Percentiles rank a stretch among this genome's conserved stretches.
Conservation (phyloP, 2,113 vertebrate genomes). For the Sciurus niger region DNA sequence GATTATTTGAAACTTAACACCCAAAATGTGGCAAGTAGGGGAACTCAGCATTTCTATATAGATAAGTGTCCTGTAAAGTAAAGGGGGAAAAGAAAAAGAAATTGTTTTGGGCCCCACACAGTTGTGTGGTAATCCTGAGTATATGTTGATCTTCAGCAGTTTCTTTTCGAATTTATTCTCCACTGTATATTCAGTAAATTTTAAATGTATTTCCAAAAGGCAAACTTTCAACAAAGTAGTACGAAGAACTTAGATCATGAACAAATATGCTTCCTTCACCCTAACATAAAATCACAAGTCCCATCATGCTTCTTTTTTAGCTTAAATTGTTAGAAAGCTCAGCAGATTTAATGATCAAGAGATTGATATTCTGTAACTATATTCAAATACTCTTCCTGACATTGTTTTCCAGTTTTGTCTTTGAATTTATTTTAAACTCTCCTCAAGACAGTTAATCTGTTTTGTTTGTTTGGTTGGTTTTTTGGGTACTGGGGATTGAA, state of each 20-base stretch:
- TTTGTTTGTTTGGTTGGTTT: too few species aligned
- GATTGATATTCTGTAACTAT: not conserved
- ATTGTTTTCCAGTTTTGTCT: not conserved
- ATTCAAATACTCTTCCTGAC: not conserved
- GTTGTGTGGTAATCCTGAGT: not conserved
- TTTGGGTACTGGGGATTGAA: too few species aligned
- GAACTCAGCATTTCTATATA: not conserved
- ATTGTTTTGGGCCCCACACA: fast-evolving
- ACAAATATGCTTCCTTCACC: too few species aligned
- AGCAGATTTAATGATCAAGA: not conserved
- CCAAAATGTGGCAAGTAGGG: not conserved
- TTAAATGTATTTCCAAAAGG: not conserved
- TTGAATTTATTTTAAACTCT: not conserved
- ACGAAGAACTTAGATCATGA: too few species aligned
- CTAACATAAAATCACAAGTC: too few species aligned
- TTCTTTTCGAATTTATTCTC: not conserved
- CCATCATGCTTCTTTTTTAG: not conserved
- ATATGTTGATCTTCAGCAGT: not conserved
- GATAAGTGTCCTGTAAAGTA: fast-evolving
- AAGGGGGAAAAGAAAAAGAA: not conserved
- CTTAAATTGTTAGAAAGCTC: not conserved
- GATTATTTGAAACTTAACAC: too few species aligned
- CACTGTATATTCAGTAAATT: not conserved
- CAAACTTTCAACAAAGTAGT: too few species aligned
- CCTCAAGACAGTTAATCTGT: not conserved